Evolutionary conservation across 2,888 invertebrate species (phyloP).

Genomic region (Mystacides longicornis): DNA sequence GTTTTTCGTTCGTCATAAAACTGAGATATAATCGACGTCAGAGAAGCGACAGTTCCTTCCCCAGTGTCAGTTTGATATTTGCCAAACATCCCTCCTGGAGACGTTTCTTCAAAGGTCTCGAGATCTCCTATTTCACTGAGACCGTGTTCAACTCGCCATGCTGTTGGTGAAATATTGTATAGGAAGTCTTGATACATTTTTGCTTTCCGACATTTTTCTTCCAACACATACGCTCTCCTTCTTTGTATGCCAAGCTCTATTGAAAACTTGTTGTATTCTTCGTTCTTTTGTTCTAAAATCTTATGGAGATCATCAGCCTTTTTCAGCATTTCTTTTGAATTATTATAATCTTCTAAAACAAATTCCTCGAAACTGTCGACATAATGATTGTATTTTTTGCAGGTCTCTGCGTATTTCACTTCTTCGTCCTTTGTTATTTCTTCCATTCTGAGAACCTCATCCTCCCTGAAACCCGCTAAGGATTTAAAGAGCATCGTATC

Average conservation of each 20-base stretch:
- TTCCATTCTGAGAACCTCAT: conserved; percentile 47
- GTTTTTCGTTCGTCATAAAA: conserved; percentile 43
- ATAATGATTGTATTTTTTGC: conserved; percentile 44
- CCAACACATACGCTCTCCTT: conserved; percentile 50
- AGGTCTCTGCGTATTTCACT: conserved; percentile 40
- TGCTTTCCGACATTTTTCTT: conserved; percentile 54
- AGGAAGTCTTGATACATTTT: conserved; percentile 62
- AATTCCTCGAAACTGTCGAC: conserved; percentile 53
- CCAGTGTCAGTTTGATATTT: conserved; percentile 20
- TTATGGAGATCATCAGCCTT: conserved; percentile 43
- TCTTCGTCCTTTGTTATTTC: conserved; percentile 48
- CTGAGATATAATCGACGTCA: conserved; percentile 37
- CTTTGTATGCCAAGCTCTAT: conserved; percentile 35
- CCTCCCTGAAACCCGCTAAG: conserved; percentile 43
- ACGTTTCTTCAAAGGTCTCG: neutral
- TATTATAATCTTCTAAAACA: conserved; percentile 52
- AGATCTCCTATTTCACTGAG: neutral
- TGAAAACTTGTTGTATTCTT: conserved; percentile 41
- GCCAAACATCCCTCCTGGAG: conserved; percentile 17
- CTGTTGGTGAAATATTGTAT: conserved; percentile 57
- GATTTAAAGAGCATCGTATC: conserved; percentile 46
- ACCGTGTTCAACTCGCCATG: conserved; percentile 36
- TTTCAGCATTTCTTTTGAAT: conserved; percentile 49
- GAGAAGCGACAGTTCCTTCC: conserved; percentile 29
- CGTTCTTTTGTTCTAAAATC: conserved; percentile 39